Conservation (phyloP, 64 coral and sea anemone species). For the Acropora yongei region DNA sequence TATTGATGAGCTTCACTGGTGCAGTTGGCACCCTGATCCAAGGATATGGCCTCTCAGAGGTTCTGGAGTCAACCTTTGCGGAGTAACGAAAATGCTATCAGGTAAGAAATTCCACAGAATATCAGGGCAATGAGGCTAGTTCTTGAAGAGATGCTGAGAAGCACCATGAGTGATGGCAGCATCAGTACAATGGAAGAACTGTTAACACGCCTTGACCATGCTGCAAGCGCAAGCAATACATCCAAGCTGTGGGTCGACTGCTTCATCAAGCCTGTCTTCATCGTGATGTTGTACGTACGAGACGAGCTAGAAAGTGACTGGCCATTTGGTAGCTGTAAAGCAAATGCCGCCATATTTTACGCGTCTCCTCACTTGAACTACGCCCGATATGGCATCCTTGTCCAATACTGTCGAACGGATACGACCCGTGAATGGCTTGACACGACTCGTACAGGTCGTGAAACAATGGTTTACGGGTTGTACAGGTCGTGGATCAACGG, state of each 20-base stretch:
- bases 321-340: conserved; percentile 74
- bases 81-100: conserved; percentile 62
- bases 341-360: conserved; percentile 72
- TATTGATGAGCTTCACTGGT: conserved; percentile 63
- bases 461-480: no score
- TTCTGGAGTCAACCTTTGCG: conserved; percentile 65
- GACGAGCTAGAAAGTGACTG: conserved; percentile 68
- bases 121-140: conserved; percentile 60
- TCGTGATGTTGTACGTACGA: conserved; percentile 59
- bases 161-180: conserved; percentile 17
- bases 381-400: conserved; percentile 36
- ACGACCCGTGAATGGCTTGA: no score
- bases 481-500: no score
- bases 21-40: conserved; percentile 65
- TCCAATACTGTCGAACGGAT: no score
- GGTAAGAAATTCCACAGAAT: conserved; percentile 84
- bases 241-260: conserved; percentile 72
- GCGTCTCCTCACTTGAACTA: conserved; percentile 68
- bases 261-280: conserved; percentile 60
- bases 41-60: conserved; percentile 61
- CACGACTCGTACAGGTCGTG: no score
- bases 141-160: conserved; percentile 62
- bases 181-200: conserved; percentile 56
- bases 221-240: conserved; percentile 50
- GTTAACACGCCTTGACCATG: conserved; percentile 34